phyloP scores from a whole-genome alignment of 2,113 vertebrate genomes.

The Ptyas mucosa region DNA sequence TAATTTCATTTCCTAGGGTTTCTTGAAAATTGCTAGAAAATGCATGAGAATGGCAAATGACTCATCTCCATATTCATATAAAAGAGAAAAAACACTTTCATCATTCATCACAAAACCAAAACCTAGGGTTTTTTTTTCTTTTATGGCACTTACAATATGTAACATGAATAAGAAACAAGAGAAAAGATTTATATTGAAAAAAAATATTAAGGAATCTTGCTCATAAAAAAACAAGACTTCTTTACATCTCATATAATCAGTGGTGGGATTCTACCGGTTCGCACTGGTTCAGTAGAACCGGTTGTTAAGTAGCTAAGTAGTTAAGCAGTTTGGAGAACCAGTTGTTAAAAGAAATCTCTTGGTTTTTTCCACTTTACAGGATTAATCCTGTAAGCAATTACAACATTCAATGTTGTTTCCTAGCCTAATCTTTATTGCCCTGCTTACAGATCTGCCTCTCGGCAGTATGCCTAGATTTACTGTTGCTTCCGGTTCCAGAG shows the following conservation, averaged over 20 bases:
- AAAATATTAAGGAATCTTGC: background rate
- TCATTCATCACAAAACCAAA: slow-evolving; percentile 18
- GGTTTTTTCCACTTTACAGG: too few species aligned
- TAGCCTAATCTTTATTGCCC: too few species aligned
- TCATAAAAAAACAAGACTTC: background rate
- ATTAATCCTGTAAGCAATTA: too few species aligned
- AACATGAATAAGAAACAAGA: slow-evolving; percentile 8
- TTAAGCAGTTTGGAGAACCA: too few species aligned
- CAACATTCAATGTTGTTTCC: too few species aligned
- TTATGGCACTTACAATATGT: background rate
- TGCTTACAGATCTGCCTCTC: too few species aligned
- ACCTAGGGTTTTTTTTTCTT: background rate
- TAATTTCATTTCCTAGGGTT: slow-evolving; percentile 3
- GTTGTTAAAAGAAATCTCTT: too few species aligned
- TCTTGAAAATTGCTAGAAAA: slow-evolving; percentile 7
- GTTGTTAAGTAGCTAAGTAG: too few species aligned
- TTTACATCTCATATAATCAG: background rate
- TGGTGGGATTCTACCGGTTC: too few species aligned
- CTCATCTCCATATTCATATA: background rate
- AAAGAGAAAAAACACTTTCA: slow-evolving; percentile 11
- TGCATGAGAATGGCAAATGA: slow-evolving; percentile 15
- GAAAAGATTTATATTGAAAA: background rate
- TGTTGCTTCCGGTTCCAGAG: too few species aligned
- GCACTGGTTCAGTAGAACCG: too few species aligned
- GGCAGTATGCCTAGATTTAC: too few species aligned